Conservation (phyloP, 2,797 vertebrate species). For the Acrossocheilus wenchowensis region DNA sequence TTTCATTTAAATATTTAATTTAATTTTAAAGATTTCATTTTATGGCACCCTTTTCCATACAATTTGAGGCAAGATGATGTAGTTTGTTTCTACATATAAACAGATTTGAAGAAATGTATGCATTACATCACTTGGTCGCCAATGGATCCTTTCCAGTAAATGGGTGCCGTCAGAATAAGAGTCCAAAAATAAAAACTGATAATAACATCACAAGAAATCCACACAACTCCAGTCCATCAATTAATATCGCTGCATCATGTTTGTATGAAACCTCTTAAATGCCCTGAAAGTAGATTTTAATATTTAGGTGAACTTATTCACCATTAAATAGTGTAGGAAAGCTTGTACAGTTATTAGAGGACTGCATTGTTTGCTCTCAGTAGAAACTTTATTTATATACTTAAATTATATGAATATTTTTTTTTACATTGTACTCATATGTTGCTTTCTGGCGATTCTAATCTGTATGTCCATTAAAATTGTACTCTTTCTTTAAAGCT, state of each 20-base stretch:
- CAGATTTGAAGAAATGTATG: not conserved
- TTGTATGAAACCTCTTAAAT: not conserved
- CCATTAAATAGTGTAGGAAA: not conserved
- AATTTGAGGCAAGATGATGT: not conserved
- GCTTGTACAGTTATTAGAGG: not conserved
- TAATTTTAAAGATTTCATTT: not conserved
- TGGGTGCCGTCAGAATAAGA: not conserved
- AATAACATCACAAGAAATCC: not conserved
- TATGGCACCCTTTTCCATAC: not conserved
- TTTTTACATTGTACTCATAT: not conserved
- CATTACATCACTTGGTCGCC: not conserved
- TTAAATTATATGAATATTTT: not conserved
- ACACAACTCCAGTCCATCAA: not conserved
- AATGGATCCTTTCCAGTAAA: not conserved
- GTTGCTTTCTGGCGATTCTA: not conserved
- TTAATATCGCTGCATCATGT: not conserved
- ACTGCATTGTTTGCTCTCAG: not conserved
- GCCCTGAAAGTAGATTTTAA: not conserved
- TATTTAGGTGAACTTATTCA: not conserved
- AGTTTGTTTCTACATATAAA: not conserved
- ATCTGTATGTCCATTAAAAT: not conserved
- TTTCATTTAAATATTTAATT: not conserved
- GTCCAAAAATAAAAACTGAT: not conserved
- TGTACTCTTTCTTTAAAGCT: conserved; percentile 69
- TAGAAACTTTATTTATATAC: not conserved